phyloP scores from a whole-genome alignment of 2,888 invertebrate genomes.

The Therioaphis trifolii region DNA sequence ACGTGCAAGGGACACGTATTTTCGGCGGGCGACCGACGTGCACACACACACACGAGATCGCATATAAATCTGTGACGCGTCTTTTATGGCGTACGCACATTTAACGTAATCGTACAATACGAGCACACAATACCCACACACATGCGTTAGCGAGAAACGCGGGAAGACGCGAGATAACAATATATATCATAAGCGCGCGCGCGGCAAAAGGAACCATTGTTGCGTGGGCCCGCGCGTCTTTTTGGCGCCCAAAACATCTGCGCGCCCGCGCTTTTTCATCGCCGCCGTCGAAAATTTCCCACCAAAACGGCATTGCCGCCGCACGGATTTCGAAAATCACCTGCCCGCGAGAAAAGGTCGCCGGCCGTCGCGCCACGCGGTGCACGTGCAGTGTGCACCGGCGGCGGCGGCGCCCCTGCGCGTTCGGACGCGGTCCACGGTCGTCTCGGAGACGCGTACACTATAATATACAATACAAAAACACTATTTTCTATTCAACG shows the following conservation, averaged over 20 bases:
- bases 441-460: neutral
- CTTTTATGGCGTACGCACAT: too few relatives aligned
- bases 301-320: conserved; percentile 36
- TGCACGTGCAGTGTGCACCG: neutral
- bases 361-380: neutral
- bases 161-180: neutral
- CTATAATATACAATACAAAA: neutral
- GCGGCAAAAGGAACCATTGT: conserved; percentile 36
- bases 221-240: conserved; percentile 13
- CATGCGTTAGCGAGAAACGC: too few relatives aligned
- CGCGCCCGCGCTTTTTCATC: conserved; percentile 62
- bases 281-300: conserved; percentile 46
- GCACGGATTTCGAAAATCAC: conserved; percentile 5
- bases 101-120: too few relatives aligned
- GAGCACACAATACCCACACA: neutral
- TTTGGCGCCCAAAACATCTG: conserved; percentile 62
- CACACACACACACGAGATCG: neutral
- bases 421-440: neutral
- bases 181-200: neutral
- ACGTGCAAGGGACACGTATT: conserved; percentile 13
- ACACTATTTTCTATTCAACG: too few relatives aligned
- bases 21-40: conserved; percentile 6
- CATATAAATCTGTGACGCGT: too few relatives aligned
- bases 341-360: conserved; percentile 4
- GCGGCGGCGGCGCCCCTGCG: neutral